Evolutionary conservation across 2,888 invertebrate genomes (phyloP).

Genomic region (Eulithis prunata): DNA sequence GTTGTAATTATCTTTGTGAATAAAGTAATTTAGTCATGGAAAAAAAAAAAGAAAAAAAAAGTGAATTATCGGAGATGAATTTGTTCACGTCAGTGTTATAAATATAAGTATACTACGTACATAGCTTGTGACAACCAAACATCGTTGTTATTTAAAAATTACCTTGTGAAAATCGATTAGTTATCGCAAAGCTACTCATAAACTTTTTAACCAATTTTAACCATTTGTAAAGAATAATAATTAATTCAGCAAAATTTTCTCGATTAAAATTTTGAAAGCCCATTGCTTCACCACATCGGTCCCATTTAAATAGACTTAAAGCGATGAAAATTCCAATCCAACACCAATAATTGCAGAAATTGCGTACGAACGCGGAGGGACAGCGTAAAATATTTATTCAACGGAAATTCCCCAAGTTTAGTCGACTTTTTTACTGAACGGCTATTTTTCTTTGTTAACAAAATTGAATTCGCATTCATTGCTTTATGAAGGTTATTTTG

Average conservation of each 20-base stretch:
- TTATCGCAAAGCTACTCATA: no score
- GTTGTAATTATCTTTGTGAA: no score
- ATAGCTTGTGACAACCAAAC: no score
- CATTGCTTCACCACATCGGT: background rate
- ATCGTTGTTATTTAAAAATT: no score
- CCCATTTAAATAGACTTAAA: constrained; percentile 9
- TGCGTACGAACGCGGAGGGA: constrained; percentile 28
- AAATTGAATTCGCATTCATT: constrained; percentile 74
- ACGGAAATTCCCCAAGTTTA: constrained; percentile 37
- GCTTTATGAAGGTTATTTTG: constrained; percentile 63
- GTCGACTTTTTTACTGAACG: constrained; percentile 43
- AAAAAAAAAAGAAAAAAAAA: no score
- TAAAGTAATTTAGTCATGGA: no score
- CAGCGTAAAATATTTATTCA: constrained; percentile 39
- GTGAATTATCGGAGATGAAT: background rate
- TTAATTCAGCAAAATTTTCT: no score
- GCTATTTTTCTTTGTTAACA: constrained; percentile 71
- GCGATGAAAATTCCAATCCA: constrained; percentile 31
- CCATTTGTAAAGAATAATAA: no score
- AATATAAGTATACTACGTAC: no score
- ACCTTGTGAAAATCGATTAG: no score
- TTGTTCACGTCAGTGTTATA: background rate
- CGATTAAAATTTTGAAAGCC: background rate
- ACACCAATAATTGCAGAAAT: constrained; percentile 30
- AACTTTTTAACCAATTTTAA: no score